Base-by-base conservation (phyloP, 2,113 vertebrate genomes). In the Pteropus alecto region DNA sequence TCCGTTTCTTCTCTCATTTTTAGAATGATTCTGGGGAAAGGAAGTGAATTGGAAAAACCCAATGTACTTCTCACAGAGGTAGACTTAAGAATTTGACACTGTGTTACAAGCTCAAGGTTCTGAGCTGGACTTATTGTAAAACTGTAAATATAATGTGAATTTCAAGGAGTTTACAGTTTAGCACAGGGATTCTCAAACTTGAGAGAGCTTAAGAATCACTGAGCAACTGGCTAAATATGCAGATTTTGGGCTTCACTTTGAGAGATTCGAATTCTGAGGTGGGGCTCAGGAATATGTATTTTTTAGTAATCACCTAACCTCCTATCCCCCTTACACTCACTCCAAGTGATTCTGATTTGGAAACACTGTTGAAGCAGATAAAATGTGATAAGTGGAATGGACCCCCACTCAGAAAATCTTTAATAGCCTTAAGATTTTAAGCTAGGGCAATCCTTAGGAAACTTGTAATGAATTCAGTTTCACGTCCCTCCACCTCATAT, bases 201-300 rank as follows among this genome's bases (percentile, higher is more conserved):
- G 28, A 84, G 61, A 67, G 11, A 51, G n/a, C 26, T 88, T 51
- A 71, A 21, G 16, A 92, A 76, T 33, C 18, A 54, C 8, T 18
- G 8, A 93, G 46, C 7, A 74, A n/a, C 46, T 85, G 61, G 19
- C 33, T 81, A 67, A 94, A 92, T 70, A 91, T 85, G 46, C 46
- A 87, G 54, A 71, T 83, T 83, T 68, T 28, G 19, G 38, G 8
- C 21, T 7, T 48, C 16, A 35, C 30, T 61, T 81, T 87, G 51
- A 38, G 68, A 77, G 58, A 83, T 70, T 78, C 11, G 3, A 24
- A 92, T 48, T 71, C 70, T 24, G 35, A 70, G 21, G 26, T 15
- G 56, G 6, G 43, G n/a, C 76, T 16, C 15, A 30, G 33, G 76
- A 74, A 79, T 28, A 81, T 2, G 5, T 12, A 79, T 84, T 90